Conservation (phyloP, 2,888 invertebrate species). For the Ypsolopha scabrella region DNA sequence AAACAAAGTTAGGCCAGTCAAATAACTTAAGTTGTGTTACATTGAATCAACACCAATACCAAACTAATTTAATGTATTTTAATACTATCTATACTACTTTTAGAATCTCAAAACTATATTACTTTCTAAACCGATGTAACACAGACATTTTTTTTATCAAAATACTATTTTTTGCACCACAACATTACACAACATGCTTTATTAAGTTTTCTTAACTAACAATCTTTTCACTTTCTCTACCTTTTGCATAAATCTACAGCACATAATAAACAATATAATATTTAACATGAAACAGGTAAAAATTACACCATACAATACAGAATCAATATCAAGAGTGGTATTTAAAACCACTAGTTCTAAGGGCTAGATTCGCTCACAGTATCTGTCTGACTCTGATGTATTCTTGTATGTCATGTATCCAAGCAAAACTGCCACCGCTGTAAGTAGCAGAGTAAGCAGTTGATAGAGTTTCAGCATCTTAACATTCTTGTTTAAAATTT, state of each 20-base stretch:
- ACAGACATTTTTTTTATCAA: no score
- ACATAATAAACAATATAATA: slow-evolving; percentile 25
- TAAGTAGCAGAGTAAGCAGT: slow-evolving; percentile 37
- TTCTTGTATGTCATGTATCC: slow-evolving; percentile 43
- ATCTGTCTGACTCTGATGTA: slow-evolving; percentile 24
- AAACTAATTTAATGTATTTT: no score
- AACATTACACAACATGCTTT: no score
- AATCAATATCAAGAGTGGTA: slow-evolving; percentile 30
- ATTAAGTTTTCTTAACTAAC: no score
- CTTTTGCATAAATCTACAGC: slow-evolving; percentile 5
- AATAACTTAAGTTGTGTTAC: no score
- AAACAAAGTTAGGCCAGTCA: no score
- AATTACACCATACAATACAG: slow-evolving; percentile 14
- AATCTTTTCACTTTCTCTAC: background rate
- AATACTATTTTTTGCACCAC: no score
- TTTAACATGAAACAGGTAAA: slow-evolving; percentile 15
- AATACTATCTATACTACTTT: no score
- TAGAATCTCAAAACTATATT: no score
- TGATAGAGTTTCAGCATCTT: slow-evolving; percentile 41
- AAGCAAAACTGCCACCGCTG: slow-evolving; percentile 31
- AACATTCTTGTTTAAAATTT: slow-evolving; percentile 33
- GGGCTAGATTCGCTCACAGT: slow-evolving; percentile 52
- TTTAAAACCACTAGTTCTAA: slow-evolving; percentile 35
- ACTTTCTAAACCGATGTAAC: no score
- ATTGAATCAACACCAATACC: no score